These are phyloP conservation scores for Morus bassanus DNA, from an alignment of 2,797 vertebrate genomes.

Conservation along the genomic window DNA sequence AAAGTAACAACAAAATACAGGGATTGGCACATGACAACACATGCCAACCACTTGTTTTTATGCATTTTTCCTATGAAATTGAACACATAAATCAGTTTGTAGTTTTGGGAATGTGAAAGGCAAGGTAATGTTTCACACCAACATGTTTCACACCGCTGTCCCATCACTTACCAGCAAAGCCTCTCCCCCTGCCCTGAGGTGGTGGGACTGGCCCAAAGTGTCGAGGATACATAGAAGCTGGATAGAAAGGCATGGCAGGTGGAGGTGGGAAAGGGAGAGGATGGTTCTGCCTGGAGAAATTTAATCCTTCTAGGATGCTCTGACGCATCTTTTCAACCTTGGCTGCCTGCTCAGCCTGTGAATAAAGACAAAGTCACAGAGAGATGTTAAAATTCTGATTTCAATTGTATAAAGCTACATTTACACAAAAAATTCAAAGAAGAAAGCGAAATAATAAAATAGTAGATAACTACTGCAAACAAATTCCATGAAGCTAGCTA, in stretches of 20 bases:
- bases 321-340: conserved; percentile 96
- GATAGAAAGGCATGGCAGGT: conserved; percentile 91
- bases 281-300: conserved; percentile 87
- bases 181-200: conserved; percentile 84
- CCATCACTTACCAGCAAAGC: conserved; percentile 83
- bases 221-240: conserved; percentile 84
- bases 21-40: background rate
- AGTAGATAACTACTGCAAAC: background rate
- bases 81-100: background rate
- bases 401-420: background rate
- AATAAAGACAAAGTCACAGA: conserved; percentile 49
- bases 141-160: rapidly evolving
- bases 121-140: background rate
- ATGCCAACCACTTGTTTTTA: background rate
- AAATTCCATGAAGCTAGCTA: background rate
- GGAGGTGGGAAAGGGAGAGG: conserved; percentile 85
- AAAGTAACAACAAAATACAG: background rate
- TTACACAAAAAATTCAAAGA: background rate
- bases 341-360: conserved; percentile 87
- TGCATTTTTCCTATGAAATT: background rate
- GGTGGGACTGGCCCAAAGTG: conserved; percentile 86
- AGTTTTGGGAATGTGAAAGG: background rate
- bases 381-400: conserved; percentile 11
- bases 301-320: conserved; percentile 94
- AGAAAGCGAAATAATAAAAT: background rate